Conservation (phyloP, 1,140 invertebrate genomes). For the Temnothorax nylanderi region DNA sequence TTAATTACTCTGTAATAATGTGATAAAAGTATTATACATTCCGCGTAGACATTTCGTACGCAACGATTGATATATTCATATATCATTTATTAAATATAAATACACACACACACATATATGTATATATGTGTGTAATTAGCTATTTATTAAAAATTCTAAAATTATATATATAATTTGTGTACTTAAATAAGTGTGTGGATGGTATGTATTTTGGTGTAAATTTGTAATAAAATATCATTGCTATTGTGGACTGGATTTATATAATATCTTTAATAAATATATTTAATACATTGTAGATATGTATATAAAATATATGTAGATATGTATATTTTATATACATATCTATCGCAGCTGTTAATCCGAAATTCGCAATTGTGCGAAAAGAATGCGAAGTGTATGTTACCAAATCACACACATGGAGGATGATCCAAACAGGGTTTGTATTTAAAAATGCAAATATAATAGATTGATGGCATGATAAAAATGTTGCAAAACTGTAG, state of each 20-base stretch:
- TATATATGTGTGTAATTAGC: neutral
- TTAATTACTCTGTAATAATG: neutral
- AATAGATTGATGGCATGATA: too few species aligned
- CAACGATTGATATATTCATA: neutral
- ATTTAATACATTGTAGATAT: neutral
- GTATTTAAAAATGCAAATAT: too few species aligned
- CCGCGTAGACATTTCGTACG: neutral
- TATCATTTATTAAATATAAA: neutral
- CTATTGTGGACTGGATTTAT: neutral
- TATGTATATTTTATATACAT: too few species aligned
- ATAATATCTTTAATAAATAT: neutral
- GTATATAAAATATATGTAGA: too few species aligned
- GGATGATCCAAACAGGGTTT: too few species aligned
- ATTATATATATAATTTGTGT: slow-evolving; percentile 6
- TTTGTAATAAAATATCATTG: neutral
- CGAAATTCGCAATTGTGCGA: too few species aligned
- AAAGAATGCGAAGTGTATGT: too few species aligned
- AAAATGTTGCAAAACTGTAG: too few species aligned
- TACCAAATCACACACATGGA: too few species aligned
- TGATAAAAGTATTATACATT: slow-evolving; percentile 7
- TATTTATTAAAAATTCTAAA: slow-evolving; percentile 23
- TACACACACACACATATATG: neutral
- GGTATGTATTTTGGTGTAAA: neutral
- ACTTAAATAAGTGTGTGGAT: neutral
- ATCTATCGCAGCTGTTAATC: too few species aligned